Base-by-base conservation (phyloP, 2,888 invertebrate genomes). In the Drosophila mulleri region DNA sequence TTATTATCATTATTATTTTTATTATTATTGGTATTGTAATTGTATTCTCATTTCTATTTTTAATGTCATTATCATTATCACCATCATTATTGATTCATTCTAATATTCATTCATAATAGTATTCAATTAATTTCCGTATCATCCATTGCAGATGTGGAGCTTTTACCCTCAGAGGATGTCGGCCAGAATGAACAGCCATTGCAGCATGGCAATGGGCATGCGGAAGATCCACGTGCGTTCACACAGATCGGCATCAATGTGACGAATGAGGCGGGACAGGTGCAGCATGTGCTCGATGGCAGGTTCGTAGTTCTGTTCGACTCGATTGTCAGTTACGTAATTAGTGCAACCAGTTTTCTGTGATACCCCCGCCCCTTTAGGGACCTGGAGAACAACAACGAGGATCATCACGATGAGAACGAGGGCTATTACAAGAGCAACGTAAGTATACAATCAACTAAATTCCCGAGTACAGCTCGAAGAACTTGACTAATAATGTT, bases 211-310 rank as follows among this genome's bases (percentile, higher is more conserved):
- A 89, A 78, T 75, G 88, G 85, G 9, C 80, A 80, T 53, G 61
- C 65, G 56, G 83, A 82, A 61, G 78, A 72, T 41, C 65, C 47
- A 12, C 75, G 62, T 20, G 81, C 67, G 23, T 90, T 92, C 68
- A 78, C 92, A 75, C 89, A 91, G 71, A 91, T 93, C 64, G 91
- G 91, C 59, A 93, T 93, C 63, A 93, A 92, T 87, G 90, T 93
- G 72, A 92, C 92, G 61, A 93, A 92, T 74, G 93, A 93, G 83
- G 80, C 87, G 82, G 93, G 92, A 3, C 91, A 92, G 80, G 88
- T 91, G 67, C 92, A 50, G 20, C 32, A 91, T 59, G 89, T 90
- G 9, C 75, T 92, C 23, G 90, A 92, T 26, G 90, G 90, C 80
- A 91, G 91, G 92, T 92, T 81, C 89, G 83, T 82, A 83, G 90